Percentiles rank a stretch among this genome's conserved stretches.
Conservation (phyloP, 2,113 vertebrate genomes). For the Sinosuthora webbiana region DNA sequence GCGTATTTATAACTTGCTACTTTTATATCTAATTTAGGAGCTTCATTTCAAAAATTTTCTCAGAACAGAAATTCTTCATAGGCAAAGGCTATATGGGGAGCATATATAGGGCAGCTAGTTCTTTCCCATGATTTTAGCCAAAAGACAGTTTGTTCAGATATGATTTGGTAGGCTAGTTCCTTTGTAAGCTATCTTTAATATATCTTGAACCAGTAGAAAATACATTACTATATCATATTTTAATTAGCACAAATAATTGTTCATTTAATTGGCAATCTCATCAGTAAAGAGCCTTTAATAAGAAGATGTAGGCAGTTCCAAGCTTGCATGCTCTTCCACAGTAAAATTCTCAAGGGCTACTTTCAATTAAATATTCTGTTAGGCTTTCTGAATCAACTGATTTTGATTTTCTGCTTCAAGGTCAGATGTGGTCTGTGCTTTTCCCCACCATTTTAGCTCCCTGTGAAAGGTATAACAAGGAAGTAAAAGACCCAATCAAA, state of each 20-base stretch:
- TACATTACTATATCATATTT: conserved; percentile 49
- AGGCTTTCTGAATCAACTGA: neutral
- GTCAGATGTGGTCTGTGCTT: neutral
- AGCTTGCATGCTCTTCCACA: neutral
- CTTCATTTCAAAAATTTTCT: conserved; percentile 1
- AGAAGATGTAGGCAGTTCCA: neutral
- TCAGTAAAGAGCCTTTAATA: conserved; percentile 19
- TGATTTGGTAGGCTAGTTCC: neutral
- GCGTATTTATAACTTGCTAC: neutral
- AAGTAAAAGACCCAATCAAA: neutral
- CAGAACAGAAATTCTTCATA: neutral
- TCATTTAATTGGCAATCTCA: conserved; percentile 32
- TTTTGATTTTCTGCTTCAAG: neutral
- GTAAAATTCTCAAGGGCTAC: conserved; percentile 44
- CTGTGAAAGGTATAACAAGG: neutral
- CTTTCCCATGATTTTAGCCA: conserved; percentile 7
- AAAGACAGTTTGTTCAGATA: conserved; percentile 30
- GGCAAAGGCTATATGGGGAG: neutral
- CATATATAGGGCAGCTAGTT: neutral
- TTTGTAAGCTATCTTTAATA: neutral
- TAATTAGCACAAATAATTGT: conserved; percentile 31
- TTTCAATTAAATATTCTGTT: conserved; percentile 43
- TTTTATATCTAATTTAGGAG: neutral
- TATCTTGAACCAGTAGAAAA: neutral
- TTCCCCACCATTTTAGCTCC: neutral